Conservation (phyloP, 2,888 invertebrate genomes). For the Heliconius cydno region DNA sequence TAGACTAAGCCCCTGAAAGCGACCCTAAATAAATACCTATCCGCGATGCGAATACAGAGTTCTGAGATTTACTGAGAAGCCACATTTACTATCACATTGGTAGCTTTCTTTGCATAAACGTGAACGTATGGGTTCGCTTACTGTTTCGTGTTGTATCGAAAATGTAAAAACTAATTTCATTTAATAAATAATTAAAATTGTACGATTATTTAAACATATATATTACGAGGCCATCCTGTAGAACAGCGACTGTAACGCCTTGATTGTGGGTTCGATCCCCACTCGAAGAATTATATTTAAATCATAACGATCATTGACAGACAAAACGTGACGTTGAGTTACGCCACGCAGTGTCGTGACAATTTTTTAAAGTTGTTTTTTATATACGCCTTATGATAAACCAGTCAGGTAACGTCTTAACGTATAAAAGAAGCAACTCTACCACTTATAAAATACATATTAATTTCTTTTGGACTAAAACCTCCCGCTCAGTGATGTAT, state of each 20-base stretch:
- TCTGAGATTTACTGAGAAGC: slow-evolving; percentile 48
- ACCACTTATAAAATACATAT: background rate
- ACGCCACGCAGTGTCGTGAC: too few species aligned
- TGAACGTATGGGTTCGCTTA: slow-evolving; percentile 8
- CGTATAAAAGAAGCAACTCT: background rate
- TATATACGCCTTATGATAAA: background rate
- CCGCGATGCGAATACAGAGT: slow-evolving; percentile 58
- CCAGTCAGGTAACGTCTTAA: background rate
- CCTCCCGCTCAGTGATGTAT: background rate
- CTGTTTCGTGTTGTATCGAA: background rate
- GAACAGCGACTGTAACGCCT: background rate
- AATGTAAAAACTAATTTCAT: background rate
- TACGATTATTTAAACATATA: background rate
- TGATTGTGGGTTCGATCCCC: background rate
- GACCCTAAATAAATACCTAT: slow-evolving; percentile 70
- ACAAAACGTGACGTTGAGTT: too few species aligned
- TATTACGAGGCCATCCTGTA: background rate
- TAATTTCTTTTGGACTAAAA: background rate
- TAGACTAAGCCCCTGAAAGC: slow-evolving; percentile 51
- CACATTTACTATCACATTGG: slow-evolving; percentile 40
- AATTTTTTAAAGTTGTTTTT: too few species aligned
- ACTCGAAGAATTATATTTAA: background rate
- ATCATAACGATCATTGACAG: too few species aligned
- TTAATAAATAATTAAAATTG: background rate
- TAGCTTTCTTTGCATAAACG: slow-evolving; percentile 41